Conservation (phyloP, 1,140 invertebrate genomes). For the Penaeus vannamei region DNA sequence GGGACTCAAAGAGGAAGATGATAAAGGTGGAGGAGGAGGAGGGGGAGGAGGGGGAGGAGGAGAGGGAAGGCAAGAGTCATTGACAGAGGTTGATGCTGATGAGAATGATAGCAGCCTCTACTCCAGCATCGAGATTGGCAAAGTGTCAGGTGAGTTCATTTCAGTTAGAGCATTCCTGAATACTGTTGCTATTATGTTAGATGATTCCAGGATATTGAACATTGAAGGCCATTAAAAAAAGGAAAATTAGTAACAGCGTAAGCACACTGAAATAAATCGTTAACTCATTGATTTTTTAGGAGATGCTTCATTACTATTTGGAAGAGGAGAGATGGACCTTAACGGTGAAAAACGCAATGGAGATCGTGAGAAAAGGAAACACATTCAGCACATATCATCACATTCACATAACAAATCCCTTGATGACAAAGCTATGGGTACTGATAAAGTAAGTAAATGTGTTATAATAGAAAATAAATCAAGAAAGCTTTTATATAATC, state of each 20-base stretch:
- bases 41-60: background rate
- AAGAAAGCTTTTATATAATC: too few species aligned
- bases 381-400: slow-evolving; percentile 27
- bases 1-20: slow-evolving; percentile 22
- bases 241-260: background rate
- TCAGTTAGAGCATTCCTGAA: background rate
- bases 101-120: slow-evolving; percentile 54
- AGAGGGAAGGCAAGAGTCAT: slow-evolving; percentile 12
- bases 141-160: slow-evolving; percentile 52
- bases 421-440: slow-evolving; percentile 37
- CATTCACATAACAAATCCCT: slow-evolving; percentile 47
- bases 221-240: background rate
- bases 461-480: too few species aligned
- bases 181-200: background rate
- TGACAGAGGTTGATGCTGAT: slow-evolving; percentile 1
- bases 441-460: slow-evolving; percentile 40
- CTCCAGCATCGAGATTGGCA: slow-evolving; percentile 65
- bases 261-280: background rate
- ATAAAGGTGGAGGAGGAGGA: slow-evolving; percentile 32
- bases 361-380: slow-evolving; percentile 45
- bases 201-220: background rate
- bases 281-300: background rate
- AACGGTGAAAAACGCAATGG: slow-evolving; percentile 21
- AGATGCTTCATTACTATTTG: slow-evolving; percentile 52
- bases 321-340: slow-evolving; percentile 54